A percentile compares a stretch with the other conserved stretches of the same genome.
Conservation (phyloP, 30 jellyfish, hydroid and myxozoan species). For the Chironex yamaguchii region DNA sequence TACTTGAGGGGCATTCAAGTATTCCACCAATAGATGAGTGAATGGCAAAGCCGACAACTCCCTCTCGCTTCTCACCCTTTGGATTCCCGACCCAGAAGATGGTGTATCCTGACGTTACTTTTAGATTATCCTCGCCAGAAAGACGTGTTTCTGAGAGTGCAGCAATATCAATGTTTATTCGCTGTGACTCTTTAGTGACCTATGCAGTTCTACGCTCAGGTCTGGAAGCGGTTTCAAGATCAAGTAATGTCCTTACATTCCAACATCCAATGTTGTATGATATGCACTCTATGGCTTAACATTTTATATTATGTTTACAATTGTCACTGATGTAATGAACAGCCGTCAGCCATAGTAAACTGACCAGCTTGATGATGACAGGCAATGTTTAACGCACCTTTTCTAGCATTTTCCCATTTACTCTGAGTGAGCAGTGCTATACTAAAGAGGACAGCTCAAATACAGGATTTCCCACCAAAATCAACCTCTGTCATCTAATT, state of each 20-base stretch:
- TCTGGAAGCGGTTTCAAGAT: background rate
- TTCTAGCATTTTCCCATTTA: no score
- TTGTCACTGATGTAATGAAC: no score
- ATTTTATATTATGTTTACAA: no score
- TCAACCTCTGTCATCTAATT: no score
- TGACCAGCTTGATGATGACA: no score
- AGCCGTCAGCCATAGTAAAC: no score
- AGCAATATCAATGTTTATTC: background rate
- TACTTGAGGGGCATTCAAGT: background rate
- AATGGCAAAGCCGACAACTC: constrained; percentile 6
- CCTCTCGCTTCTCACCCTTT: background rate
- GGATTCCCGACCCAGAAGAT: constrained; percentile 4
- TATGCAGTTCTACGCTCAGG: constrained; percentile 5
- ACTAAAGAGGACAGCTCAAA: no score
- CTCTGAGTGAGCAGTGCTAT: no score
- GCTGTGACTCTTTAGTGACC: background rate
- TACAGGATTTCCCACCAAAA: no score
- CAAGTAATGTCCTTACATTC: constrained; percentile 4
- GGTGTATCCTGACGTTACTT: background rate
- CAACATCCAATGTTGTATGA: background rate
- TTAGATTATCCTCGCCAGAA: background rate
- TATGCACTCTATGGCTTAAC: no score
- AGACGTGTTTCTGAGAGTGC: constrained; percentile 1
- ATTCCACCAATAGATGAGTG: background rate
- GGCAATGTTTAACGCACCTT: no score